These are phyloP conservation scores for Trissolcus japonicus DNA, from an alignment of 2,888 invertebrate species.

Conservation along the genomic window DNA sequence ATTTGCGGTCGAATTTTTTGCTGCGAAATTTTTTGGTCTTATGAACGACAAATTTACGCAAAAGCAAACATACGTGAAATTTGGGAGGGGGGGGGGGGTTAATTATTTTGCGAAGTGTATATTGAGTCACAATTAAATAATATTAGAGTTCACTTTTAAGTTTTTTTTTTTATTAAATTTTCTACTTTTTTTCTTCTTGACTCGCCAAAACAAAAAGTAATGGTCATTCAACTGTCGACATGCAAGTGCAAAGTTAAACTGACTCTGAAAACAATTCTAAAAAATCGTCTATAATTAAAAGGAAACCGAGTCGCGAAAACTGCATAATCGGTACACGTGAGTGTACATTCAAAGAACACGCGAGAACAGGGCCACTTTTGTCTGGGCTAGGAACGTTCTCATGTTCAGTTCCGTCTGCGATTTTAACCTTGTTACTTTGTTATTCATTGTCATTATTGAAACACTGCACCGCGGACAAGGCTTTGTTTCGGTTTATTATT, in stretches of 20 bases:
- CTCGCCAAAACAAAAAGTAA: background rate
- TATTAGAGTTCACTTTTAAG: too few relatives aligned
- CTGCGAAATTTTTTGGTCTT: too few relatives aligned
- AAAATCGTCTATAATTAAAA: conserved; percentile 36
- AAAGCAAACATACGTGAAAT: too few relatives aligned
- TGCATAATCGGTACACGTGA: conserved; percentile 46
- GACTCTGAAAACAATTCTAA: conserved; percentile 2
- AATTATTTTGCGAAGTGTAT: too few relatives aligned
- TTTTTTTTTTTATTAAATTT: too few relatives aligned
- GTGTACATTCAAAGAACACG: conserved; percentile 64
- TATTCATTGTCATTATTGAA: conserved; percentile 40
- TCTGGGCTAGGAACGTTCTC: conserved; percentile 54
- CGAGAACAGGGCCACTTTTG: conserved; percentile 60
- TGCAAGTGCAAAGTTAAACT: conserved; percentile 21
- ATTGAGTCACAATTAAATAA: too few relatives aligned
- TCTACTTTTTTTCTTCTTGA: too few relatives aligned
- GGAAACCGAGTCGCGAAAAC: conserved; percentile 45
- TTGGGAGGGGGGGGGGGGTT: too few relatives aligned
- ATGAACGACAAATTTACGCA: too few relatives aligned
- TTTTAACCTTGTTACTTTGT: conserved; percentile 65
- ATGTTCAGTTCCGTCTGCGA: conserved; percentile 60
- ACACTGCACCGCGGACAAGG: conserved; percentile 20
- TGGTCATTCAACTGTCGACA: conserved; percentile 5
- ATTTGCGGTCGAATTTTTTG: too few relatives aligned
- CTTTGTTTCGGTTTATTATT: background rate